These are phyloP conservation scores for Sebastes minor DNA, from an alignment of 2,797 vertebrate genomes.

Conservation along the genomic window DNA sequence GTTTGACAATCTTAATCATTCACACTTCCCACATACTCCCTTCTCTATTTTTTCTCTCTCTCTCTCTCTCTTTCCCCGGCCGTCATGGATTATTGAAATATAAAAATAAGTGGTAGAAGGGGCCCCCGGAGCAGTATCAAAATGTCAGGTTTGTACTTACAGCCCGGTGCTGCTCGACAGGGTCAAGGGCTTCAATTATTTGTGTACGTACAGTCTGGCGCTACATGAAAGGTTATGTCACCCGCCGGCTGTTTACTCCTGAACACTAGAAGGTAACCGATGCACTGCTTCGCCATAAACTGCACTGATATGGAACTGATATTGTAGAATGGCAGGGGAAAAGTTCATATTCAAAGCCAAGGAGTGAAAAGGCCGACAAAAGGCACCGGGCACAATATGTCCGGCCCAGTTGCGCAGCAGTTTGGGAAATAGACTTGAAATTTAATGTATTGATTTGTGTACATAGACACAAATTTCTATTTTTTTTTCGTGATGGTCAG, in stretches of 20 bases:
- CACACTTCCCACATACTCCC: constrained; percentile 91
- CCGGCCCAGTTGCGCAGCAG: accelerated
- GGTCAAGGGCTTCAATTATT: constrained; percentile 99
- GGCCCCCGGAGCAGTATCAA: constrained; percentile 94
- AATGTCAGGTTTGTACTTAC: constrained; percentile 99
- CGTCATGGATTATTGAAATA: constrained; percentile 99
- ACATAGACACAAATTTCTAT: no score
- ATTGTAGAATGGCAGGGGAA: background rate
- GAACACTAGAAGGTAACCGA: constrained; percentile 90
- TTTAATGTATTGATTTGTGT: no score
- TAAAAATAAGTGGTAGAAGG: constrained; percentile 95
- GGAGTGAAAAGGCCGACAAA: background rate
- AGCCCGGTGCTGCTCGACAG: constrained; percentile 92
- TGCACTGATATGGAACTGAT: constrained; percentile 80
- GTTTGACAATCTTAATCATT: constrained; percentile 99
- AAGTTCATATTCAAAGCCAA: background rate
- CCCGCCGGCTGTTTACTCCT: constrained; percentile 94
- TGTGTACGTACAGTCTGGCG: constrained; percentile 93
- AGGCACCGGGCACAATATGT: background rate
- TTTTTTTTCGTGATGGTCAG: no score
- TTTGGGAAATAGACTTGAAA: no score
- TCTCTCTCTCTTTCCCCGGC: constrained; percentile 76
- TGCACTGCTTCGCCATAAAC: constrained; percentile 83
- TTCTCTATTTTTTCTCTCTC: constrained; percentile 78
- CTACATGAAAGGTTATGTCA: constrained; percentile 99